Evolutionary conservation across 2,888 invertebrate species (phyloP).

Genomic region (Piscicola geometra): DNA sequence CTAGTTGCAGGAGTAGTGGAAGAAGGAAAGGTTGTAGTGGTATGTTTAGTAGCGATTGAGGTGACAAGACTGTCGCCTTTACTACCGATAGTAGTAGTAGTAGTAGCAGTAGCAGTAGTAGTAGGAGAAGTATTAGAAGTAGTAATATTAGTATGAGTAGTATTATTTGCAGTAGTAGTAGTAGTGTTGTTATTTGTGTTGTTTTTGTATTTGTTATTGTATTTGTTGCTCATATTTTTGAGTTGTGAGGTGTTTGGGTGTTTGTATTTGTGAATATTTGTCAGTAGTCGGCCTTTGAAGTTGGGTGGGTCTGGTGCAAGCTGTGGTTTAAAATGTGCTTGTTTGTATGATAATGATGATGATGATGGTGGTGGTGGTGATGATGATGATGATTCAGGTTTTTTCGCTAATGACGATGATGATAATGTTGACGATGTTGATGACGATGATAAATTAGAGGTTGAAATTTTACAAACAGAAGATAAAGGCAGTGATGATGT

Average conservation of each 20-base stretch:
- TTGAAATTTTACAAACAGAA: not conserved
- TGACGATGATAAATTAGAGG: not conserved
- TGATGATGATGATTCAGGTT: not conserved
- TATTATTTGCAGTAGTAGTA: too few relatives aligned
- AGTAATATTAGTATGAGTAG: too few relatives aligned
- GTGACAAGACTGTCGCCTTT: too few relatives aligned
- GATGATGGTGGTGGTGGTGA: not conserved
- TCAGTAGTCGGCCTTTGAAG: not conserved
- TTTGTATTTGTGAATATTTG: not conserved
- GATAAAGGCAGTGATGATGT: not conserved
- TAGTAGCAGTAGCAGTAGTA: too few relatives aligned
- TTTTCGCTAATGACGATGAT: not conserved
- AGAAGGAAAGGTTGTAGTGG: too few relatives aligned
- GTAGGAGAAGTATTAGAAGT: too few relatives aligned
- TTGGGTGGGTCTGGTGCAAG: not conserved
- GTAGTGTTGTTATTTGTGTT: not conserved
- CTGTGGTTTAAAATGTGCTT: too few relatives aligned
- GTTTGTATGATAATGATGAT: not conserved
- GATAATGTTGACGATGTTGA: not conserved
- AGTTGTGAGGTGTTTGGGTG: not conserved
- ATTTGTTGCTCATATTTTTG: not conserved
- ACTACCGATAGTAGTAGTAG: too few relatives aligned
- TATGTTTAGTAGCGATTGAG: too few relatives aligned
- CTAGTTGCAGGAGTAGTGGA: too few relatives aligned
- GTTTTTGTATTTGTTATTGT: not conserved